A percentile compares a stretch with the other conserved stretches of the same genome.
Evolutionary conservation across 2,113 vertebrate species (phyloP).

Genomic region (Macroglossus sobrinus): DNA sequence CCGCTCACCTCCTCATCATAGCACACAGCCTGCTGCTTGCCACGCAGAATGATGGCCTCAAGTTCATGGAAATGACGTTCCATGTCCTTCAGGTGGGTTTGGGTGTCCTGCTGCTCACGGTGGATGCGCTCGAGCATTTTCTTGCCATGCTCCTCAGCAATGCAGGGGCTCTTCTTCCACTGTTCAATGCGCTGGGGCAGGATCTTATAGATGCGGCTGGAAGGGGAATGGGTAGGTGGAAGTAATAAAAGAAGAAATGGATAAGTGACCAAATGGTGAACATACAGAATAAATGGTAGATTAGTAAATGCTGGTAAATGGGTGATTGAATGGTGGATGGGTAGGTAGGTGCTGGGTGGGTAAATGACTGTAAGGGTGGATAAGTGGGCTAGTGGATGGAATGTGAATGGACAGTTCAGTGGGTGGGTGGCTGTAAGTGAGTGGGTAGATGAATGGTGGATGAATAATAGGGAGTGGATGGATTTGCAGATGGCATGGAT

Average conservation of each 20-base stretch:
- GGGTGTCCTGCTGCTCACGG: constrained; percentile 87
- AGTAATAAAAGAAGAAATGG: background rate
- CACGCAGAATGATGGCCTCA: constrained; percentile 89
- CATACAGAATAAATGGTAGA: background rate
- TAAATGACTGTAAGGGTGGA: background rate
- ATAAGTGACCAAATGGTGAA: background rate
- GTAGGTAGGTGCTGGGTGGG: background rate
- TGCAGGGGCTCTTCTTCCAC: constrained; percentile 93
- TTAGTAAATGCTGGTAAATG: background rate
- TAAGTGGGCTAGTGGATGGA: background rate
- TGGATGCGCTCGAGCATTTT: constrained; percentile 91
- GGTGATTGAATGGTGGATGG: background rate
- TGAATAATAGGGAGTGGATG: no score
- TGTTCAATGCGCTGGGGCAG: constrained; percentile 92
- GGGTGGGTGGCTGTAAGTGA: background rate
- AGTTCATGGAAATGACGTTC: constrained; percentile 91
- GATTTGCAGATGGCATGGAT: background rate
- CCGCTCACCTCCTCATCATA: constrained; percentile 88
- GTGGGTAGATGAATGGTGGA: background rate
- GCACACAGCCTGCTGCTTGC: constrained; percentile 90
- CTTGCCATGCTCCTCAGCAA: constrained; percentile 91
- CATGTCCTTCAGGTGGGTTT: constrained; percentile 88
- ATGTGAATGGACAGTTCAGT: background rate
- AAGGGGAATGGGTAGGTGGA: background rate
- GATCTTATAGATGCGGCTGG: constrained; percentile 91